Conservation (phyloP, 1,140 invertebrate species). For the Lethocerus indicus region DNA sequence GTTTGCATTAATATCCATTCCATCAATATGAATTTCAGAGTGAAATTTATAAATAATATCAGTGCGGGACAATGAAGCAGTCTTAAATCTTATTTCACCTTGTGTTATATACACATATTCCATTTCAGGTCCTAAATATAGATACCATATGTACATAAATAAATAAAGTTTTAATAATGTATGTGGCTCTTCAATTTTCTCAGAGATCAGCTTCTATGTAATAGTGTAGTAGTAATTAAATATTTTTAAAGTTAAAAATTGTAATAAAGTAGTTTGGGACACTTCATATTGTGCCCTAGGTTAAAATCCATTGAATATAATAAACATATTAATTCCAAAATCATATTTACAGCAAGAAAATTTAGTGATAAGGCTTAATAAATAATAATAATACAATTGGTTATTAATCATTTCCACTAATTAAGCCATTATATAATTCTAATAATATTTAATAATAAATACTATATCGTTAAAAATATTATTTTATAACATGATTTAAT, state of each 20-base stretch:
- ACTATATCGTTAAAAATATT: background rate
- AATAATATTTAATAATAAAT: background rate
- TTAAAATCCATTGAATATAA: too few relatives aligned
- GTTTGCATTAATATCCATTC: conserved; percentile 19
- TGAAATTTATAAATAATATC: conserved; percentile 15
- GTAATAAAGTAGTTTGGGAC: too few relatives aligned
- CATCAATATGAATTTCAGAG: conserved; percentile 14
- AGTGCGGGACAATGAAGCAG: conserved; percentile 13
- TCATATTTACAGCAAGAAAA: background rate
- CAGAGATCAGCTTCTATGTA: background rate
- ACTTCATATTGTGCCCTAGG: too few relatives aligned
- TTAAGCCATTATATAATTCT: background rate
- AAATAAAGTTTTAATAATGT: background rate
- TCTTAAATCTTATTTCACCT: conserved; percentile 16
- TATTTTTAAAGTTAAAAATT: too few relatives aligned
- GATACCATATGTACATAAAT: background rate
- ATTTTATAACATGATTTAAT: background rate
- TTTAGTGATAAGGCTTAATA: background rate
- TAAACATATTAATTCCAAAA: background rate
- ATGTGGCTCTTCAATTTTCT: background rate
- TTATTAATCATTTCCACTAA: background rate
- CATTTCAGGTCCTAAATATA: conserved; percentile 19
- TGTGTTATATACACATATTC: conserved; percentile 15
- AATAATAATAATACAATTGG: background rate
- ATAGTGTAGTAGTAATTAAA: too few relatives aligned